Evolutionary conservation across 2,888 invertebrate species (phyloP), one percentile per base, ranked within the genome.

Genomic region (Norana najaformis): DNA sequence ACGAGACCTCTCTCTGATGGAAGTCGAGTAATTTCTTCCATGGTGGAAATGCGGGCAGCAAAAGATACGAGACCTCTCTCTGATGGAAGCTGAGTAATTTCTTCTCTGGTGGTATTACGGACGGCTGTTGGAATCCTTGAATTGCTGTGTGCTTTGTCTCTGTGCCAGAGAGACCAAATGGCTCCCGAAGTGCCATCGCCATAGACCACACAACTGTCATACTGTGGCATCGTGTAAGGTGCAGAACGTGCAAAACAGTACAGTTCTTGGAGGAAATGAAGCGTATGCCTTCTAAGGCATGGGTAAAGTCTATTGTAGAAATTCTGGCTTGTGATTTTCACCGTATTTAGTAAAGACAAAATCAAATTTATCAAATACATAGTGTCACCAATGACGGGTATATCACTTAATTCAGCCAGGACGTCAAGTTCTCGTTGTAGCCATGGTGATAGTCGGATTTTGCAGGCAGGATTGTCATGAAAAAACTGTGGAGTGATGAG

Each of bases 231-330:
- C 34, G 85, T 85, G 34, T 85, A 36, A 8, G 85, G 85, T 0
- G 85, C 85, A 36, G 85, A 85, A 36, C 85, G 18, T 36, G 85
- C 85, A 36, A 85, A 85, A 37, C 85, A 85, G 85, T 85, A 85
- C 35, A 85, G 36, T 16, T 85, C 85, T 37, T 85, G 85, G 20
- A 85, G 4, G 85, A 85, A 85, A 37, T 85, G 85, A 37, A 36
- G 37, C 5, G 85, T 85, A 35, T 85, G 16, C 36, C 37, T 36
- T 85, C 85, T 37, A 85, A 85, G 23, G 85, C 35, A 85, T 16
- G 85, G 85, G 20, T 85, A 37, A 2, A 85, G 36, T 37, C 35
- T 35, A 36, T 85, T 85, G 85, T 37, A 85, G 37, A 85, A 85
- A 37, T 30, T 85, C 36, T 35, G 85, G 23, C 85, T 85, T 85